Evolutionary conservation across 2,797 vertebrate species (phyloP).

Genomic region (Cheirogaleus major): DNA sequence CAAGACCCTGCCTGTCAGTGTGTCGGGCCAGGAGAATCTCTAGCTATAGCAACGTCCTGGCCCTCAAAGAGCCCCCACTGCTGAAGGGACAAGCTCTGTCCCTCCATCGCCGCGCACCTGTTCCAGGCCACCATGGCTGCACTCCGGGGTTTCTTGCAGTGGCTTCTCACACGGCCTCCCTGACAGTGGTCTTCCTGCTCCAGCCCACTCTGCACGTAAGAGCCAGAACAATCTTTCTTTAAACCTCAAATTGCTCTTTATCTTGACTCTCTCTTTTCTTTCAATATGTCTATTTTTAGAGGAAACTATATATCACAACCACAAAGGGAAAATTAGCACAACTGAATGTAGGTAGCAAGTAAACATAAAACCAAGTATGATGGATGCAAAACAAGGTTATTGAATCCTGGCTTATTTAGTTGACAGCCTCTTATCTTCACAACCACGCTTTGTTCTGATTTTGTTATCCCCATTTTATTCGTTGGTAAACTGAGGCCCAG

Average conservation of each 20-base stretch:
- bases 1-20: not conserved
- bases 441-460: accelerated
- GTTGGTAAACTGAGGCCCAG: not conserved
- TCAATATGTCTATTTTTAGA: not conserved
- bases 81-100: accelerated
- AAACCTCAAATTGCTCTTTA: not conserved
- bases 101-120: accelerated
- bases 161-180: accelerated
- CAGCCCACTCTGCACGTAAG: not conserved
- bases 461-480: too few relatives aligned
- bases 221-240: not conserved
- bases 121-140: accelerated
- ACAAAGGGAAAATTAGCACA: not conserved
- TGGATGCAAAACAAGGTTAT: not conserved
- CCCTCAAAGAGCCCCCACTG: not conserved
- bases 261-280: not conserved
- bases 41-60: not conserved
- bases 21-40: too few relatives aligned
- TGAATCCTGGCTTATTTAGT: not conserved
- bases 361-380: not conserved
- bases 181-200: too few relatives aligned
- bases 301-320: not conserved
- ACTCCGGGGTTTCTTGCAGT: not conserved
- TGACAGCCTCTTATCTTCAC: not conserved
- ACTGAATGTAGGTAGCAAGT: not conserved